These are phyloP conservation scores for human (Homo sapiens) DNA, from an alignment of 2,113 vertebrate genomes.

Conservation along the genomic window GRCh38 chr2:218854501-218855000, in stretches of 20 bases:
- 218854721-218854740: background rate
- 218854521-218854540: conserved; percentile 1
- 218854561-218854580: background rate
- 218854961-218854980: background rate
- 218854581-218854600: background rate
- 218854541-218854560: background rate
- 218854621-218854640: background rate
- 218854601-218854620: background rate
- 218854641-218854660: too few species aligned
- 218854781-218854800: conserved; percentile 1
- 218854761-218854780: background rate
- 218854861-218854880: conserved; percentile 15
- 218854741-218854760: background rate
- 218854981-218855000: background rate
- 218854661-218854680: background rate
- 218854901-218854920: background rate
- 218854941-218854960: background rate
- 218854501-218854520: background rate
- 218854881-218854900: background rate
- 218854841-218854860: background rate
- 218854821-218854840: background rate
- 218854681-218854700: background rate
- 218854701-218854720: background rate
- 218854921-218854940: background rate
- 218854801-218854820: background rate